Conservation (phyloP, 2,888 invertebrate genomes). For the Cepaea hortensis region DNA sequence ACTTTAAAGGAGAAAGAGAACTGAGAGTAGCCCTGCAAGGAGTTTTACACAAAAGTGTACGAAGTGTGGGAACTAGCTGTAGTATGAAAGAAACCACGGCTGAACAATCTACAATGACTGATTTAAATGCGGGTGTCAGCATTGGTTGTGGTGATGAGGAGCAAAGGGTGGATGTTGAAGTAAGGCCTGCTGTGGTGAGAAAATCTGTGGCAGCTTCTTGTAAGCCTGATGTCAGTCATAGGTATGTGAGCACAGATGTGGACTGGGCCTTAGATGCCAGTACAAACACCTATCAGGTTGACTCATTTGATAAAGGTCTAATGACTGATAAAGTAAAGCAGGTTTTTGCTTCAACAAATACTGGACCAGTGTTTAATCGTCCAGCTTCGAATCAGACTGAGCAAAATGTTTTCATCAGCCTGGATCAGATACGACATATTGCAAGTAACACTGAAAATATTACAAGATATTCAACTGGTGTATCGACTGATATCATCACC, state of each 20-base stretch:
- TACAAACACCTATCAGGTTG: slow-evolving; percentile 63
- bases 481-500: slow-evolving; percentile 57
- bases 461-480: slow-evolving; percentile 56
- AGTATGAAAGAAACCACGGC: slow-evolving; percentile 57
- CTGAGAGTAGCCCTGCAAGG: slow-evolving; percentile 65
- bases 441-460: slow-evolving; percentile 63
- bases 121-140: slow-evolving; percentile 46
- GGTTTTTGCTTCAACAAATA: slow-evolving; percentile 67
- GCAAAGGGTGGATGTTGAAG: slow-evolving; percentile 70
- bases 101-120: slow-evolving; percentile 55
- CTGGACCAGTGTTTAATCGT: slow-evolving; percentile 47
- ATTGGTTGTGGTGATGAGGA: slow-evolving; percentile 70
- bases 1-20: slow-evolving; percentile 67
- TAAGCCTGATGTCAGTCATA: slow-evolving; percentile 62
- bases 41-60: slow-evolving; percentile 70
- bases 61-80: slow-evolving; percentile 69
- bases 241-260: slow-evolving; percentile 62
- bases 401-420: slow-evolving; percentile 61
- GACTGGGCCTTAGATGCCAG: slow-evolving; percentile 65
- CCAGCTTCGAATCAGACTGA: slow-evolving; percentile 66
- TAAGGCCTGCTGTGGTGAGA: slow-evolving; percentile 61
- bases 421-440: slow-evolving; percentile 59
- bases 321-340: slow-evolving; percentile 63
- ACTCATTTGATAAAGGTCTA: slow-evolving; percentile 59
- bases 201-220: slow-evolving; percentile 67